Conservation (phyloP, 2,888 invertebrate species). For the Mythimna pallens region DNA sequence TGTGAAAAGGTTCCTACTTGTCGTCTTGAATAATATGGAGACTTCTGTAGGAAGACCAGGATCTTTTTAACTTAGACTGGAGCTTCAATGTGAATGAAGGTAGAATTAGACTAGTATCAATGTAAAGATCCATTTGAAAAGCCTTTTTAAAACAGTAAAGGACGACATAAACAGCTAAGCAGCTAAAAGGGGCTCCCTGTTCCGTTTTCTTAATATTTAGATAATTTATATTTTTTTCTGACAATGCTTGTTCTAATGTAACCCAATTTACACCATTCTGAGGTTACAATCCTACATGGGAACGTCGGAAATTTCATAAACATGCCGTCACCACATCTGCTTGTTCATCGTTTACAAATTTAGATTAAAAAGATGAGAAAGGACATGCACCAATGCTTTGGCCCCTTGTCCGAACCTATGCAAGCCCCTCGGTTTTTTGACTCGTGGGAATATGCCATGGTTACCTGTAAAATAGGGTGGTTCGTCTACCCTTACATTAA, state of each 20-base stretch:
- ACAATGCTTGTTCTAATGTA: slow-evolving; percentile 5
- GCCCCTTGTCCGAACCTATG: slow-evolving; percentile 81
- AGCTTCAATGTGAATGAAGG: not conserved
- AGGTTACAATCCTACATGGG: slow-evolving; percentile 63
- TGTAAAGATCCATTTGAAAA: not conserved
- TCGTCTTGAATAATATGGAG: not conserved
- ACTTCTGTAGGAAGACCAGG: not conserved
- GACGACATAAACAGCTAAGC: not conserved
- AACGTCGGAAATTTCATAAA: slow-evolving; percentile 65
- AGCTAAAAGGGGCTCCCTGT: not conserved
- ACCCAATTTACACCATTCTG: slow-evolving; percentile 35
- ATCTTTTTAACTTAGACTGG: not conserved
- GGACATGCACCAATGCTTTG: slow-evolving; percentile 78
- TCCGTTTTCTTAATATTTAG: not conserved
- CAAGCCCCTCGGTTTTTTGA: slow-evolving; percentile 78
- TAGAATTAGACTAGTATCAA: not conserved
- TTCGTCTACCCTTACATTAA: slow-evolving; percentile 79
- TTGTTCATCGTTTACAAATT: slow-evolving; percentile 65
- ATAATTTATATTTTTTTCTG: not conserved
- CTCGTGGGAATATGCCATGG: slow-evolving; percentile 82
- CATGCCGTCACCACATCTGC: slow-evolving; percentile 70
- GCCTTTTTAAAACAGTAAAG: not conserved
- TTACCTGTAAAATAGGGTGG: slow-evolving; percentile 81
- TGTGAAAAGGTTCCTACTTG: not conserved
- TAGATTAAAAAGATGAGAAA: slow-evolving; percentile 66